Percentiles rank a stretch among this genome's conserved stretches.
Conservation (phyloP, 2,888 invertebrate genomes). For the Drosophila pseudotalamancana region DNA sequence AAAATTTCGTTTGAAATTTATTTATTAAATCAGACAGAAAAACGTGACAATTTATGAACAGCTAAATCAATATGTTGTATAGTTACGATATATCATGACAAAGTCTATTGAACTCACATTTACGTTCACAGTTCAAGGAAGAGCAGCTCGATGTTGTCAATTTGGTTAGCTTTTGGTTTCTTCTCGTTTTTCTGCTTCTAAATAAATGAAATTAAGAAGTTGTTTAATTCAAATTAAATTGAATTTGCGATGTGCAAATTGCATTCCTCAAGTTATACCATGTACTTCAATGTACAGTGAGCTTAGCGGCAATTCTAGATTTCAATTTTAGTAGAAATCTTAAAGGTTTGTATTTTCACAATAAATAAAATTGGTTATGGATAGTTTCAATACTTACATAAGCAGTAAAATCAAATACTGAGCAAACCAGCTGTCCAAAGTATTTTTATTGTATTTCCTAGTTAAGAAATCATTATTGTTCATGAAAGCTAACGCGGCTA, state of each 20-base stretch:
- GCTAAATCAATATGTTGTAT: neutral
- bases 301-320: too few relatives aligned
- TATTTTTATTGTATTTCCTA: neutral
- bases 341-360: too few relatives aligned
- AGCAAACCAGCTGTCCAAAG: neutral
- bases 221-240: conserved; percentile 29
- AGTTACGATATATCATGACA: neutral
- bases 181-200: too few relatives aligned
- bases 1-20: neutral
- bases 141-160: neutral
- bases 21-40: neutral
- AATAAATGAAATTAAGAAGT: conserved; percentile 3
- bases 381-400: too few relatives aligned
- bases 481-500: conserved; percentile 5
- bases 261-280: conserved; percentile 7
- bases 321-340: too few relatives aligned
- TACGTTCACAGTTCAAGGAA: neutral
- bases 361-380: too few relatives aligned
- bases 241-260: conserved; percentile 28
- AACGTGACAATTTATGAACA: conserved; percentile 15
- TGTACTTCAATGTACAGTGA: too few relatives aligned
- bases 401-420: neutral
- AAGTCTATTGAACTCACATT: conserved; percentile 33
- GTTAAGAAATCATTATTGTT: conserved; percentile 13
- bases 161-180: neutral